phyloP scores from a whole-genome alignment of 2,888 invertebrate species.

The Gortyna flavago region DNA sequence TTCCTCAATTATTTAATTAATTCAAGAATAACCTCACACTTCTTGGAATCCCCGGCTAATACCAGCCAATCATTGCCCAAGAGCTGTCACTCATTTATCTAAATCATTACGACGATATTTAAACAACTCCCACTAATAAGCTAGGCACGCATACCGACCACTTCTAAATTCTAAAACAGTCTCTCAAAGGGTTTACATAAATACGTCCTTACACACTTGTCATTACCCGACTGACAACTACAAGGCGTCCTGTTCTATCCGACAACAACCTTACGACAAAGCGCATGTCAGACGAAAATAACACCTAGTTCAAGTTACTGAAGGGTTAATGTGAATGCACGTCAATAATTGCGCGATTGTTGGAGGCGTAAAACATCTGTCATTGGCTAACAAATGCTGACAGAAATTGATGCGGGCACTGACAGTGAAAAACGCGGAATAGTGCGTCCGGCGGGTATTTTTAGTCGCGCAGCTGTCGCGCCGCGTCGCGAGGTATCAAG shows the following conservation, averaged over 20 bases:
- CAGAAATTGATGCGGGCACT: slow-evolving; percentile 87
- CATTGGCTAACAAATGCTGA: slow-evolving; percentile 88
- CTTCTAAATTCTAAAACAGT: slow-evolving; percentile 78
- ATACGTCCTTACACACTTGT: slow-evolving; percentile 83
- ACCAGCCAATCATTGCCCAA: slow-evolving; percentile 52
- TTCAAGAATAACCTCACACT: slow-evolving; percentile 17
- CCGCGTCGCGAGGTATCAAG: slow-evolving; percentile 78
- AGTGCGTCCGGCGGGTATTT: slow-evolving; percentile 83
- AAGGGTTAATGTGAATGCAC: slow-evolving; percentile 56
- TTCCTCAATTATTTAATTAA: slow-evolving; percentile 28
- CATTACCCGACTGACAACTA: slow-evolving; percentile 83
- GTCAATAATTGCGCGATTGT: slow-evolving; percentile 62
- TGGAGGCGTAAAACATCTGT: slow-evolving; percentile 87
- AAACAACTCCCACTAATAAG: slow-evolving; percentile 67
- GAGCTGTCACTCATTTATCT: slow-evolving; percentile 63
- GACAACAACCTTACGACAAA: slow-evolving; percentile 58
- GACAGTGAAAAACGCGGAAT: slow-evolving; percentile 90
- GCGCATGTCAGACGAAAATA: slow-evolving; percentile 57
- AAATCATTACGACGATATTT: slow-evolving; percentile 56
- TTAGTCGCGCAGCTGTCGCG: slow-evolving; percentile 87
- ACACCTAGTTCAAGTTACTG: slow-evolving; percentile 46
- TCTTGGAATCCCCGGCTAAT: slow-evolving; percentile 33
- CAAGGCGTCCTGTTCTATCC: slow-evolving; percentile 77
- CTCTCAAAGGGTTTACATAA: slow-evolving; percentile 83
- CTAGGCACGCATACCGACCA: slow-evolving; percentile 63